Evolutionary conservation across 2,797 vertebrate genomes (phyloP).

Genomic region (Melanotaenia maccullochi): DNA sequence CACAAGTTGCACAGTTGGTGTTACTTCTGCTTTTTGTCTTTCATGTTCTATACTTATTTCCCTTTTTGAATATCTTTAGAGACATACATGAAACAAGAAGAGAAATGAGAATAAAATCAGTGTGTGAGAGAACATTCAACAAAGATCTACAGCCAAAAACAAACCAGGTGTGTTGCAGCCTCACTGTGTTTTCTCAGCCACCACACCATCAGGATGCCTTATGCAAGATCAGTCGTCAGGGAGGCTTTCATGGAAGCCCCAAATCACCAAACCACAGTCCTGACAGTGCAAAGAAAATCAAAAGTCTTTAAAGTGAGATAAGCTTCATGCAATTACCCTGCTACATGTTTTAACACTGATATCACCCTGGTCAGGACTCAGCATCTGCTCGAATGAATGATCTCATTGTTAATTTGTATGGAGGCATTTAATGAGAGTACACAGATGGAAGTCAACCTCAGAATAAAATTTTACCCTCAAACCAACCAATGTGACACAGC

Average conservation of each 20-base stretch:
- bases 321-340: slow-evolving; percentile 21
- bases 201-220: neutral
- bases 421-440: slow-evolving; percentile 16
- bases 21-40: neutral
- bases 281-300: slow-evolving; percentile 22
- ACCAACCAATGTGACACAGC: slow-evolving; percentile 55
- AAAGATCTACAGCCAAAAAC: neutral
- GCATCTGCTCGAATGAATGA: slow-evolving; percentile 24
- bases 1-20: neutral
- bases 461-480: slow-evolving; percentile 40
- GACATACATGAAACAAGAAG: neutral
- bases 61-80: slow-evolving; percentile 3
- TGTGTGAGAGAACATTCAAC: neutral
- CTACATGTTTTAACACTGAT: slow-evolving; percentile 33
- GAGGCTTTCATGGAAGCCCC: slow-evolving; percentile 4
- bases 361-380: slow-evolving; percentile 10
- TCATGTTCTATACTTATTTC: neutral
- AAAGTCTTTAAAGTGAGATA: slow-evolving; percentile 27
- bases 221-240: slow-evolving; percentile 3
- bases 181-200: neutral
- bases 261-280: slow-evolving; percentile 12
- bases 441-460: slow-evolving; percentile 20
- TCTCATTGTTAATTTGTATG: slow-evolving; percentile 22
- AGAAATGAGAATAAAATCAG: neutral
- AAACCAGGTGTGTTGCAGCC: neutral